Base-by-base conservation (phyloP, 2,888 invertebrate genomes). In the Scaptodrosophila latifasciaeformis region DNA sequence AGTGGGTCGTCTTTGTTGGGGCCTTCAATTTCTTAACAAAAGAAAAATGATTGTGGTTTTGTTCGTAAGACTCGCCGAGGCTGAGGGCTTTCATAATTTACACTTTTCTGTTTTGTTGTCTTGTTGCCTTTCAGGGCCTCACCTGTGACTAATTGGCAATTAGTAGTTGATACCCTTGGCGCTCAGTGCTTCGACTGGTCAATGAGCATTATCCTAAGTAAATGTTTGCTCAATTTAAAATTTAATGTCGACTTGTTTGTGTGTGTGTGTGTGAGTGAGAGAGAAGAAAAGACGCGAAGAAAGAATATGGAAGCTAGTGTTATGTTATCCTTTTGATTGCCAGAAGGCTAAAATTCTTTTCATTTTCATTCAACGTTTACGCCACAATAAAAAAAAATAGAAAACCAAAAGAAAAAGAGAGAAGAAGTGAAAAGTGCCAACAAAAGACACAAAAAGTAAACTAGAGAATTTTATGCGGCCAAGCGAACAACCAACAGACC, bases 141-240 rank as follows among this genome's bases (percentile, higher is more conserved):
- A 34, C 34, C 10, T 59, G 59, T 66, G 75, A 74, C 74, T 80
- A 72, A 72, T 80, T 72, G 72, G 42, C 72, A 72, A 72, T 72
- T 72, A 72, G 72, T 40, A 56, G 61, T 59, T 72, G 80, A 72
- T 80, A 72, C 62, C 75, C 78, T 64, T 74, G 61, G 78, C 74
- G 77, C 79, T 72, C 77, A 79, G 70, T 70, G 74, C 79, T 70
- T 62, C 34, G 52, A 70, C 49, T 52, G 52, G 40, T 47, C n/a
- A 39, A 42, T 47, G 49, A 48, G 49, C 47, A 62, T 62, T 62
- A 63, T 58, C 70, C 70, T 77, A 77, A 77, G 70, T 70, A 71
- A 71, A 71, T 70, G 71, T 75, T 70, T 75, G 19, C n/a, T 3
- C 40, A 10, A 31, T 7, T 57, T 58, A 52, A 67, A 60, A 52